Conservation (phyloP, 2,888 invertebrate genomes). For the Neelides folsomi region DNA sequence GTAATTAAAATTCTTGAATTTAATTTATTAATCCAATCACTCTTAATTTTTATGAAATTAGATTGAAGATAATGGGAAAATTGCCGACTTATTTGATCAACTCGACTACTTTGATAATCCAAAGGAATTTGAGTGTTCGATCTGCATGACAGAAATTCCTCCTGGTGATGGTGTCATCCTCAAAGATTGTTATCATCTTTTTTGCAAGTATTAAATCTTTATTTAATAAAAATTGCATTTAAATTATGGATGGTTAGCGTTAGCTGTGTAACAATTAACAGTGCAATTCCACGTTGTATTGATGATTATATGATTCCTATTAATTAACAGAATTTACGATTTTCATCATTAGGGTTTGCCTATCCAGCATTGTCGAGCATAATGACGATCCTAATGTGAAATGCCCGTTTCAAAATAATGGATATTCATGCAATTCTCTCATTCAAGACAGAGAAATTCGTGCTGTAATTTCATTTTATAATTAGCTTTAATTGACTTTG, state of each 20-base stretch:
- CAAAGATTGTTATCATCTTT: slow-evolving; percentile 72
- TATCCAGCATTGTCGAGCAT: slow-evolving; percentile 56
- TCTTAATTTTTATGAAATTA: too few species aligned
- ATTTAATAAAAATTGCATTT: background rate
- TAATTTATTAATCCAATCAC: too few species aligned
- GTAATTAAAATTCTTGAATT: too few species aligned
- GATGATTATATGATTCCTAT: too few species aligned
- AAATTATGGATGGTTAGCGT: too few species aligned
- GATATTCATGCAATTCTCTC: slow-evolving; percentile 57
- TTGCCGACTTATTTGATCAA: too few species aligned
- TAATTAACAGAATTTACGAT: too few species aligned
- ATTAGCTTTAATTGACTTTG: too few species aligned
- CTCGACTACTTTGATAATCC: too few species aligned
- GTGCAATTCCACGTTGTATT: too few species aligned
- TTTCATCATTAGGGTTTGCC: slow-evolving; percentile 45
- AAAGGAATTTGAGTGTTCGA: slow-evolving; percentile 62
- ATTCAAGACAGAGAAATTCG: slow-evolving; percentile 72
- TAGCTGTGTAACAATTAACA: too few species aligned
- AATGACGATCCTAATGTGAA: slow-evolving; percentile 62
- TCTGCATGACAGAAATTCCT: slow-evolving; percentile 58
- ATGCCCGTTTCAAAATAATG: slow-evolving; percentile 65
- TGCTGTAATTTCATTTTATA: slow-evolving; percentile 42
- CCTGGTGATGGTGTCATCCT: slow-evolving; percentile 58
- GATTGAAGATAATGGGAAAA: too few species aligned
- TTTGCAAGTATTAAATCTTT: slow-evolving; percentile 51